Evolutionary conservation across 2,888 invertebrate species (phyloP).

Genomic region (Drosophila neotestacea): DNA sequence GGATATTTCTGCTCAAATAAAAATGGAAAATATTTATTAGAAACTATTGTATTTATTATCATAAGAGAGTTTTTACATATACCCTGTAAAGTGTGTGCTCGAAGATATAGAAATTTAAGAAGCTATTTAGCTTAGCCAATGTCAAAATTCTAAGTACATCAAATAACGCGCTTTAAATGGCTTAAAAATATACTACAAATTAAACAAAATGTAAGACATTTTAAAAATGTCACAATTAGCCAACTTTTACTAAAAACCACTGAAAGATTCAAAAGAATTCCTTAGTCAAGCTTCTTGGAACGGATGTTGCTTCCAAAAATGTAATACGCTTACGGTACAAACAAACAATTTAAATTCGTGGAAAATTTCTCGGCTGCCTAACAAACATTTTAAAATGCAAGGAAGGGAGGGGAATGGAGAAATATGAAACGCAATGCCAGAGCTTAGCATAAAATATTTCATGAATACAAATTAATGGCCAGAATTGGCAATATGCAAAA

Average conservation of each 20-base stretch:
- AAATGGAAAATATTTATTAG: no score
- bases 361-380: not conserved
- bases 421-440: constrained; percentile 8
- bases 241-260: not conserved
- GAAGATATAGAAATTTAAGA: no score
- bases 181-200: no score
- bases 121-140: no score
- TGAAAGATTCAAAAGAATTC: not conserved
- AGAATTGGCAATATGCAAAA: constrained; percentile 43
- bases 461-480: constrained; percentile 60
- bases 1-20: not conserved
- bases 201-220: no score
- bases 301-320: not conserved
- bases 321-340: constrained; percentile 14
- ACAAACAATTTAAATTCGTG: constrained; percentile 8
- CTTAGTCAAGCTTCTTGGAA: not conserved
- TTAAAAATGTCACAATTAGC: not conserved
- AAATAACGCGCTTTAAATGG: no score
- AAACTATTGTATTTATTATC: no score
- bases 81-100: no score
- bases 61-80: no score
- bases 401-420: not conserved
- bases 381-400: constrained; percentile 5
- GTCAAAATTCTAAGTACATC: no score
- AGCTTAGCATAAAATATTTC: constrained; percentile 44